Evolutionary conservation across 2,797 vertebrate species (phyloP).

Genomic region (Gastrophryne carolinensis): DNA sequence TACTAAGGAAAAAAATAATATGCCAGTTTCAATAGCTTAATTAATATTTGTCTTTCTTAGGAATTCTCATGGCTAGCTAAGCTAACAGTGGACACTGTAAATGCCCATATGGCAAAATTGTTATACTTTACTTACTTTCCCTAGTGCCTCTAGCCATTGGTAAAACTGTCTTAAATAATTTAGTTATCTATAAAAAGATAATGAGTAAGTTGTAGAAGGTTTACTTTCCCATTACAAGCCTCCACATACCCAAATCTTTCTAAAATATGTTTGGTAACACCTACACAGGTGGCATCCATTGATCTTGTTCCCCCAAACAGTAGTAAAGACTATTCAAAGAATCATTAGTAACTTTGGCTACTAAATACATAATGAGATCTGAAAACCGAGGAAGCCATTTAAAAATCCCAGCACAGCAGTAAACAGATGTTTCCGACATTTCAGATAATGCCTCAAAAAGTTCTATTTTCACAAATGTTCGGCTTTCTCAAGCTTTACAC

Average conservation of each 20-base stretch:
- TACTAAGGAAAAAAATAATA: no score
- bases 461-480: neutral
- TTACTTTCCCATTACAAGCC: neutral
- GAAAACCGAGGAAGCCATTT: conserved; percentile 9
- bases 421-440: conserved; percentile 19
- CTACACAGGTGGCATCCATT: conserved; percentile 10
- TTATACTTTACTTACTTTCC: no score
- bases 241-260: neutral
- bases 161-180: no score
- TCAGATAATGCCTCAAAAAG: neutral
- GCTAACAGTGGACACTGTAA: no score
- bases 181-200: no score
- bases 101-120: no score
- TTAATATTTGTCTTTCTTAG: no score
- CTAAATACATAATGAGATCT: conserved; percentile 38
- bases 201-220: neutral
- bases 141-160: no score
- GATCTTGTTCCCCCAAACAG: conserved; percentile 5
- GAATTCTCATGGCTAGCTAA: no score
- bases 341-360: conserved; percentile 14
- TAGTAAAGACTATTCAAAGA: conserved; percentile 19
- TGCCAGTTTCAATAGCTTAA: no score
- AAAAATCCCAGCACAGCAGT: conserved; percentile 39
- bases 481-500: conserved; percentile 12
- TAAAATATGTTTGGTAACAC: neutral